Percentiles rank a stretch among this genome's conserved stretches.
Evolutionary conservation across 35 echinoderm and acorn worm species (phyloP).

Genomic region (Acanthaster planci): DNA sequence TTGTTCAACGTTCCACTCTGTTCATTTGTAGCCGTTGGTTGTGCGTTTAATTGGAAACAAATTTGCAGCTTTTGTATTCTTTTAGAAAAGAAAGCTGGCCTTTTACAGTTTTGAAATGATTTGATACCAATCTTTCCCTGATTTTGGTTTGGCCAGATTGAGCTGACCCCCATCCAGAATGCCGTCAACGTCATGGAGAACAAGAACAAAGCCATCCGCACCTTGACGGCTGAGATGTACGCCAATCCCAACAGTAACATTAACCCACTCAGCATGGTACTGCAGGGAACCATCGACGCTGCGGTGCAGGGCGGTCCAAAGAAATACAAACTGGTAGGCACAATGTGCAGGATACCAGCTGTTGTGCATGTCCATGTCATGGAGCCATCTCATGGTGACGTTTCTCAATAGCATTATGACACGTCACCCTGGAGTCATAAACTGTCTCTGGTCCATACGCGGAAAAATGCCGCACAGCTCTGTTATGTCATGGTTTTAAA

Average conservation of each 20-base stretch:
- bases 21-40: neutral
- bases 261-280: constrained; percentile 66
- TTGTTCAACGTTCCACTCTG: neutral
- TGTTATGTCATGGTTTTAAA: no score
- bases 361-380: no score
- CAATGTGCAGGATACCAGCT: no score
- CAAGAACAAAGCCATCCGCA: constrained; percentile 64
- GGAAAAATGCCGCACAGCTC: no score
- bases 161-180: constrained; percentile 71
- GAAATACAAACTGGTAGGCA: constrained; percentile 66
- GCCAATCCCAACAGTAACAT: constrained; percentile 42
- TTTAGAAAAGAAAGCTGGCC: neutral
- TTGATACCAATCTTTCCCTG: neutral
- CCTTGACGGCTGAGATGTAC: constrained; percentile 13
- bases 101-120: no score
- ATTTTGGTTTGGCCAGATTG: constrained; percentile 30
- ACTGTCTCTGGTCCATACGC: no score
- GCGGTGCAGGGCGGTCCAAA: constrained; percentile 77
- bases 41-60: neutral
- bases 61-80: neutral
- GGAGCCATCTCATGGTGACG: no score
- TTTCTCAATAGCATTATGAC: no score
- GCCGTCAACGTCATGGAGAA: constrained; percentile 61
- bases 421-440: no score
- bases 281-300: constrained; percentile 85